Evolutionary conservation across 1,140 invertebrate genomes (phyloP), one percentile per base, ranked within the genome.

Genomic region (Ostrea edulis): DNA sequence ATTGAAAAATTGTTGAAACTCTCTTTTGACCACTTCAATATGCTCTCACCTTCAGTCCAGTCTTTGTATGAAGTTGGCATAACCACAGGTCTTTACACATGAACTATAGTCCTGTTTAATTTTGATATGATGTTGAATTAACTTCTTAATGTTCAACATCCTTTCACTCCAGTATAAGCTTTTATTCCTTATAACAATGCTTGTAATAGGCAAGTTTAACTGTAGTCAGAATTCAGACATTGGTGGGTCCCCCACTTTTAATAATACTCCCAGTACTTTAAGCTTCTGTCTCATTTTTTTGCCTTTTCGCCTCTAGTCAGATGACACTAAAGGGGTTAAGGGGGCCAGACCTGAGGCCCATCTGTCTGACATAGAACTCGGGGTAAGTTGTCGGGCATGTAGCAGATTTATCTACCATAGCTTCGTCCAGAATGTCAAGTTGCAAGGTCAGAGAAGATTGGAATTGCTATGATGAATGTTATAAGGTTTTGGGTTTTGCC

Each of bases 311-410:
- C 68, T 77, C 68, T 77, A 77, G 68, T 77, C 68, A 77, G 68
- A 77, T 77, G 68, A 77, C 68, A 29, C 68, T 29, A 77, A 77
- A 77, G 25, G 25, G 68, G 68, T 35, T 77, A 77, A 77, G 68
- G 68, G 68, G 68, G 68, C 35, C 8, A 77, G 29, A 77, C 68
- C 68, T 77, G 82, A 83, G 82, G 82, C 82, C 82, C 82, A 52
- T 54, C 53, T 83, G 51, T 83, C 82, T 54, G 82, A 83, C 53
- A 83, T 83, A n/a, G 82, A 83, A 51, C 82, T 83, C 20, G 82
- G 51, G 82, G 82, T 83, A 83, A 83, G 82, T 83, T 83, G 5
- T 52, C 44, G n/a, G 44, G 82, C 44, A n/a, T 83, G 82, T 77
- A 29, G 68, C 29, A 25, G 68, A 77, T 29, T 77, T 29, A 77